A percentile compares a stretch with the other conserved stretches of the same genome.
phyloP scores from a whole-genome alignment of 2,797 vertebrate genomes.

The Rachycentron canadum region DNA sequence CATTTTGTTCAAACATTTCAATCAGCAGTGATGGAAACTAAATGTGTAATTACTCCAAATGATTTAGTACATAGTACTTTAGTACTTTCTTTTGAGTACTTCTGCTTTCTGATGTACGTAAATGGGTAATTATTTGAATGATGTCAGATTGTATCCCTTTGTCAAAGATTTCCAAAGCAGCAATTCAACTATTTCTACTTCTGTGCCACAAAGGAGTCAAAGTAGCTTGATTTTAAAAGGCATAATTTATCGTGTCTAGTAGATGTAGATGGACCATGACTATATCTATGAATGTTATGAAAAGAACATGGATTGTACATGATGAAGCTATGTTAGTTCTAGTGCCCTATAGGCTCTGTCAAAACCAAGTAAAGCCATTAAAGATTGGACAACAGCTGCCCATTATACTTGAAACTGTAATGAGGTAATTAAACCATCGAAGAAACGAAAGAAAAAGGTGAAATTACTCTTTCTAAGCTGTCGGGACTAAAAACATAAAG shows the following conservation, averaged over 20 bases:
- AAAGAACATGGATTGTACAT: neutral
- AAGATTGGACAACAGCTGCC: constrained; percentile 54
- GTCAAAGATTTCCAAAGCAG: neutral
- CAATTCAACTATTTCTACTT: no score
- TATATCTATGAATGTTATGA: neutral
- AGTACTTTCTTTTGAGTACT: no score
- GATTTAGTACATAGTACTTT: no score
- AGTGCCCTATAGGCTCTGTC: constrained; percentile 52
- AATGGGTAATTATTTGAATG: neutral
- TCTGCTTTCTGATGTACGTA: neutral
- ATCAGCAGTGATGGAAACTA: no score
- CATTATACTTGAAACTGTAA: constrained; percentile 63
- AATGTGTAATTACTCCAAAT: no score
- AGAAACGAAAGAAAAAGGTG: no score
- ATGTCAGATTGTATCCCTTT: neutral
- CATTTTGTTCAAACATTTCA: no score
- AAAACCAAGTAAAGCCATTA: constrained; percentile 58
- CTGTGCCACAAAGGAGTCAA: neutral
- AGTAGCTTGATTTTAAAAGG: no score
- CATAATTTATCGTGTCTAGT: neutral
- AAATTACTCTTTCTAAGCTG: constrained; percentile 41
- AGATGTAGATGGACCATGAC: neutral
- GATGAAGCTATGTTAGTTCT: neutral
- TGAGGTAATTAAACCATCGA: constrained; percentile 58
- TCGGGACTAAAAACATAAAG: neutral